Percentiles rank a stretch among this genome's conserved stretches.
Conservation (phyloP, 1,140 invertebrate species). For the Caenorhabditis brenneri region DNA sequence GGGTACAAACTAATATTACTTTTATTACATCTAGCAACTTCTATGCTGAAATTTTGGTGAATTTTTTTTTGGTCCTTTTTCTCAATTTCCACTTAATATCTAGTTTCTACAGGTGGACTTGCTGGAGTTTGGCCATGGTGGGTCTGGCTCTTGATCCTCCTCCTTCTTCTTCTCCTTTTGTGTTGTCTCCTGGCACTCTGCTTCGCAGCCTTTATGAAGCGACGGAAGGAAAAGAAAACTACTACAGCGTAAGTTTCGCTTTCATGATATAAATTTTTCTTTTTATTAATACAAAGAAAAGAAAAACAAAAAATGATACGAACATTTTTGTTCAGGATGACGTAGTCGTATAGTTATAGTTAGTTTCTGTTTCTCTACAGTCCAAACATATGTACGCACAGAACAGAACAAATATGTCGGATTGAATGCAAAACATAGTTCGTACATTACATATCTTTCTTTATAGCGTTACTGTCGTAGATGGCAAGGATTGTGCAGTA, state of each 20-base stretch:
- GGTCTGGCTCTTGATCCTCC: conserved; percentile 44
- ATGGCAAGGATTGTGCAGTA: conserved; percentile 31
- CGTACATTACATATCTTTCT: conserved; percentile 20
- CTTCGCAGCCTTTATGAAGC: conserved; percentile 6
- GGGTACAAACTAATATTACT: too few relatives aligned
- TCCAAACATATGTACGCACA: conserved; percentile 18
- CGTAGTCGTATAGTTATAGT: conserved; percentile 27
- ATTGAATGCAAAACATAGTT: conserved; percentile 20
- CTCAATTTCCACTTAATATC: too few relatives aligned
- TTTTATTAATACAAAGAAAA: neutral
- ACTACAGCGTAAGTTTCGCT: neutral
- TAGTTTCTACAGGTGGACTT: neutral
- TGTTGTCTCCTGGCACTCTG: conserved; percentile 43
- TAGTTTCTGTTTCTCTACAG: conserved; percentile 5
- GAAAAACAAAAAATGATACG: conserved; percentile 2
- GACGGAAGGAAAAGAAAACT: conserved; percentile 17
- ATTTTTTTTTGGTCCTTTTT: too few relatives aligned
- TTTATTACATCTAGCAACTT: too few relatives aligned
- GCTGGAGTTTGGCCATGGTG: conserved; percentile 34
- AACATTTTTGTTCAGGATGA: neutral
- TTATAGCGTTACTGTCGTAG: conserved; percentile 12
- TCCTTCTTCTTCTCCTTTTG: conserved; percentile 44
- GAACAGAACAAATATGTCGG: conserved; percentile 35
- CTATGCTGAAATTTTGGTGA: too few relatives aligned
- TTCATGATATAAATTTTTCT: neutral